phyloP scores from a whole-genome alignment of 2,888 invertebrate species.

The Harmothoe impar region DNA sequence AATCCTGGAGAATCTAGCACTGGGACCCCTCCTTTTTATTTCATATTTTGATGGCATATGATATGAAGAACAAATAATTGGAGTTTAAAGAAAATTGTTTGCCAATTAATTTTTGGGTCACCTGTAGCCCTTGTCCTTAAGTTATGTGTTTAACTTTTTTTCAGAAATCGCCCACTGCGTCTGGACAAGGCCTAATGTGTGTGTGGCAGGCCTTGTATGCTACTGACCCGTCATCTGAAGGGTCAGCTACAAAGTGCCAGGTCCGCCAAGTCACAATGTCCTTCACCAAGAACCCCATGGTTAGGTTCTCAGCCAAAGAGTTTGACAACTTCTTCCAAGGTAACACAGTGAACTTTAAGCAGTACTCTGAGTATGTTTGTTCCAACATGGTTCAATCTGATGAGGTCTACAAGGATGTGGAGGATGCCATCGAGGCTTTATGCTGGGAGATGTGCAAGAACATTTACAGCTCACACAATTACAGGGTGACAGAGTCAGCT shows the following conservation, averaged over 20 bases:
- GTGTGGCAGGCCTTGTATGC: conserved; percentile 69
- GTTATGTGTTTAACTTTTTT: no score
- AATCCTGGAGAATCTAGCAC: no score
- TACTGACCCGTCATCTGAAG: neutral
- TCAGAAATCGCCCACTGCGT: conserved; percentile 18
- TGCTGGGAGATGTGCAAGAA: conserved; percentile 47
- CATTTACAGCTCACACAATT: neutral
- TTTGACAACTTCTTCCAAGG: conserved; percentile 11
- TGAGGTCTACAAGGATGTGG: neutral
- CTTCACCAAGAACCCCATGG: neutral
- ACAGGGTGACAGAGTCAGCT: conserved; percentile 35
- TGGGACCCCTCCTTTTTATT: no score
- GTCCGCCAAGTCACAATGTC: conserved; percentile 22
- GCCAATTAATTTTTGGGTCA: no score
- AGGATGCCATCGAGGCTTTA: conserved; percentile 18
- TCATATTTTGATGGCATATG: no score
- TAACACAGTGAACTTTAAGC: neutral
- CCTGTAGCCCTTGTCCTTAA: no score
- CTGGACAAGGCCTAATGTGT: conserved; percentile 66
- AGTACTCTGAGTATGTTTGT: conserved; percentile 23
- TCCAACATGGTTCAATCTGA: neutral
- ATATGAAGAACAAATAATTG: no score
- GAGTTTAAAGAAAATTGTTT: no score
- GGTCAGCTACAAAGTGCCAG: neutral
- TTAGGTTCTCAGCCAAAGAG: neutral